Percentiles rank a stretch among this genome's conserved stretches.
These are phyloP conservation scores for Prionace glauca DNA, from an alignment of 2,797 vertebrate genomes.

Conservation along the genomic window DNA sequence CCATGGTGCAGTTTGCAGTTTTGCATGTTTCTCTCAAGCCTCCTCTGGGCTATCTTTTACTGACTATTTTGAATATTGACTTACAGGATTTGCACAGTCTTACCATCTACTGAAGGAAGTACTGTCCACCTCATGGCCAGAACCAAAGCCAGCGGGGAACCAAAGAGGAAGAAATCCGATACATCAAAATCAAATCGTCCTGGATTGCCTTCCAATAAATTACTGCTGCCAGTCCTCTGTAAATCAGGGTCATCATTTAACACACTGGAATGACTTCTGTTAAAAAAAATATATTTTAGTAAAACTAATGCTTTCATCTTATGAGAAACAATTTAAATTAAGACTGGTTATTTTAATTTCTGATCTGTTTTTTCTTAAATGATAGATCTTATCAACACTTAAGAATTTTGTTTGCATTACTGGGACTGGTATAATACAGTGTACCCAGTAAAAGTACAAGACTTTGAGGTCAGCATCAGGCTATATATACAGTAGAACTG, in stretches of 20 bases:
- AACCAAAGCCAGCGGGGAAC: constrained; percentile 87
- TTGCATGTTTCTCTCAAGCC: background rate
- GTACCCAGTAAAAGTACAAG: background rate
- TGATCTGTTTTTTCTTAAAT: background rate
- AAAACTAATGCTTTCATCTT: no score
- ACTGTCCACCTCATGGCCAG: constrained; percentile 94
- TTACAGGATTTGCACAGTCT: background rate
- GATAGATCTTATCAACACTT: background rate
- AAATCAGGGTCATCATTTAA: constrained; percentile 73
- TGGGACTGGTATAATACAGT: no score
- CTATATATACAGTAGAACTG: background rate
- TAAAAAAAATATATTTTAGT: constrained; percentile 26
- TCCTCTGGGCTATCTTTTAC: background rate
- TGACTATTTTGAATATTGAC: background rate
- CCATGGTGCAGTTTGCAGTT: background rate
- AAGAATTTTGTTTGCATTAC: background rate
- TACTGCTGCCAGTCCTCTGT: constrained; percentile 57
- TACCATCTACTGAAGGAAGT: constrained; percentile 82
- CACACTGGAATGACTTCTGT: constrained; percentile 66
- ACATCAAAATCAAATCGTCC: constrained; percentile 90
- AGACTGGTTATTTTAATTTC: background rate
- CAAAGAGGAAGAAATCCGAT: constrained; percentile 90
- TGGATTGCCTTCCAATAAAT: constrained; percentile 65
- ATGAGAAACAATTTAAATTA: background rate
- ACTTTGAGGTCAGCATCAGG: background rate